These are phyloP conservation scores for Drosophila pallidifrons DNA, from an alignment of 1,140 invertebrate species.

Conservation along the genomic window DNA sequence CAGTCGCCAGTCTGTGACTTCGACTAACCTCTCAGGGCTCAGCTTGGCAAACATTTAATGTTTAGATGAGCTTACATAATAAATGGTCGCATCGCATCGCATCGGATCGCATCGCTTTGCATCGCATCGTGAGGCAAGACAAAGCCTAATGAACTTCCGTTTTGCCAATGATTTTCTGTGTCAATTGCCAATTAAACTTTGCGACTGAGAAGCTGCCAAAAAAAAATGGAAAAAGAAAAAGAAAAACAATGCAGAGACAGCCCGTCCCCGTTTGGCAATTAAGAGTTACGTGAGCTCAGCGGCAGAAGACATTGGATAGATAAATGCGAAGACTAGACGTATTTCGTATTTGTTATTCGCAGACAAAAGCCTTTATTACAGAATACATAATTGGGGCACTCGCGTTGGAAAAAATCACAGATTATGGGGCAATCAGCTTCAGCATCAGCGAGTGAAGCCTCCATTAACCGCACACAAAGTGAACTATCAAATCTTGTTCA, in stretches of 20 bases:
- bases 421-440: neutral
- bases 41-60: slow-evolving; percentile 11
- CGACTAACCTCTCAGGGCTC: neutral
- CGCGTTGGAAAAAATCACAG: neutral
- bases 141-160: slow-evolving; percentile 74
- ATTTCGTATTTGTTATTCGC: too few species aligned
- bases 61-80: slow-evolving; percentile 27
- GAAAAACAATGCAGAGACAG: slow-evolving; percentile 26
- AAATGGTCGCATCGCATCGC: slow-evolving; percentile 4
- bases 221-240: neutral
- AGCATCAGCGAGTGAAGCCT: neutral
- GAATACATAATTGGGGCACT: slow-evolving; percentile 14
- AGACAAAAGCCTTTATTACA: slow-evolving; percentile 6
- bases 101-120: neutral
- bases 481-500: neutral
- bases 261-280: slow-evolving; percentile 26
- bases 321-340: neutral
- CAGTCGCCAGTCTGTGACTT: neutral
- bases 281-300: slow-evolving; percentile 36
- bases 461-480: neutral
- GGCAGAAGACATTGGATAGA: slow-evolving; percentile 20
- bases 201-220: slow-evolving; percentile 26
- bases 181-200: slow-evolving; percentile 52
- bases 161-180: slow-evolving; percentile 60
- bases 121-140: slow-evolving; percentile 40